These are phyloP conservation scores for Plutomurus gul DNA, from an alignment of 1,140 invertebrate species.

Conservation along the genomic window DNA sequence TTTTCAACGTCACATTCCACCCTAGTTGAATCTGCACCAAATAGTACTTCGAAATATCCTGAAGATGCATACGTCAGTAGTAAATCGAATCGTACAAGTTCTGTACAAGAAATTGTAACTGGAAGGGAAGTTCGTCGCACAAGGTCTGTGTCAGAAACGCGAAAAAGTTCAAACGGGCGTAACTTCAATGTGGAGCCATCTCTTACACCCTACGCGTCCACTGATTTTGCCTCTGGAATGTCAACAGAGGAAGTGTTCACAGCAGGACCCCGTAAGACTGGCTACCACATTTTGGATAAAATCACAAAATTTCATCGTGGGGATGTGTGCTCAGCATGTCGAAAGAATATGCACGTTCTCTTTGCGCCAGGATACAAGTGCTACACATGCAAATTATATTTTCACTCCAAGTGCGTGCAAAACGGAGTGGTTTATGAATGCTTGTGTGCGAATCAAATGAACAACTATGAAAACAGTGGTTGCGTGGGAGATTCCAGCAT, in stretches of 20 bases:
- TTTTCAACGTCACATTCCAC: constrained; percentile 23
- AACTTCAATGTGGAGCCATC: not conserved
- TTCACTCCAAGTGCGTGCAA: constrained; percentile 86
- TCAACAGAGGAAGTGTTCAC: constrained; percentile 19
- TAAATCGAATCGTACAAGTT: constrained; percentile 34
- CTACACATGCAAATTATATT: constrained; percentile 77
- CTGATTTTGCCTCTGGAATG: constrained; percentile 6
- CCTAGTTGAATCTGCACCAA: not conserved
- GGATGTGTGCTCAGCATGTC: constrained; percentile 76
- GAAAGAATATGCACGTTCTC: constrained; percentile 76
- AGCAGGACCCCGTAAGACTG: not conserved
- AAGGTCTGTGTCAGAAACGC: constrained; percentile 48
- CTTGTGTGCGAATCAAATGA: constrained; percentile 20
- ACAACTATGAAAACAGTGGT: not conserved
- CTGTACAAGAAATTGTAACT: constrained; percentile 16
- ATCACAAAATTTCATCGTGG: constrained; percentile 58
- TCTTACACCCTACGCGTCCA: not conserved
- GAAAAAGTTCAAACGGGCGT: constrained; percentile 15
- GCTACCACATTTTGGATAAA: constrained; percentile 49
- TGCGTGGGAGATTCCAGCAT: not conserved
- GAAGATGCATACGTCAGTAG: not conserved
- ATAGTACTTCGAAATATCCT: not conserved
- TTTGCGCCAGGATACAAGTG: constrained; percentile 82
- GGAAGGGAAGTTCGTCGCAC: constrained; percentile 49
- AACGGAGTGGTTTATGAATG: constrained; percentile 71